These are phyloP conservation scores for Poicephalus meyeri DNA, from an alignment of 2,113 vertebrate species.

Conservation along the genomic window DNA sequence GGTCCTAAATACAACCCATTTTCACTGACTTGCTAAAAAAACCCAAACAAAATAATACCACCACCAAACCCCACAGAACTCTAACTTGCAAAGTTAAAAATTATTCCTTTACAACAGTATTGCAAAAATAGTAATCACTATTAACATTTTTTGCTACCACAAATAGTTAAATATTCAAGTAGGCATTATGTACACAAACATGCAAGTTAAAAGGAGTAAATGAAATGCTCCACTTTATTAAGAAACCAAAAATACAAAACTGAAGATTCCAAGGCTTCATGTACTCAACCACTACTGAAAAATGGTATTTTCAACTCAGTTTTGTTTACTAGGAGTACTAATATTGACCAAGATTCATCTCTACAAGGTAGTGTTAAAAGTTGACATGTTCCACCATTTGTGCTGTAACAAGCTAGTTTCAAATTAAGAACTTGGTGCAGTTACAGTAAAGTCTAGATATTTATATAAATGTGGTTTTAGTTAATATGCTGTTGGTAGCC, in stretches of 20 bases:
- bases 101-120: fast-evolving
- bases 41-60: not conserved
- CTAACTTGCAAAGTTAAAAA: not conserved
- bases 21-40: not conserved
- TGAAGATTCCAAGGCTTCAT: slow-evolving; percentile 56
- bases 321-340: slow-evolving; percentile 48
- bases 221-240: slow-evolving; percentile 73
- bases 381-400: slow-evolving; percentile 44
- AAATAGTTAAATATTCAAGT: not conserved
- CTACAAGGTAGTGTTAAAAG: slow-evolving; percentile 59
- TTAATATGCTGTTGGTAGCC: not conserved
- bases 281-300: slow-evolving; percentile 58
- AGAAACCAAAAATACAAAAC: slow-evolving; percentile 73
- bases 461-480: not conserved
- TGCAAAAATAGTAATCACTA: not conserved
- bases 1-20: not conserved
- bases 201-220: slow-evolving; percentile 65
- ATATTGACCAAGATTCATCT: slow-evolving; percentile 42
- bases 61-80: not conserved
- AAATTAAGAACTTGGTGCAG: slow-evolving; percentile 65
- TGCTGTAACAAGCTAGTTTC: slow-evolving; percentile 59
- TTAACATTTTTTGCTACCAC: not conserved
- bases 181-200: slow-evolving; percentile 11
- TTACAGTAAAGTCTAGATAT: slow-evolving; percentile 43
- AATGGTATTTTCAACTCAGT: not conserved